Conservation (phyloP, 2,888 invertebrate species). For the Fissipunctia ypsillon region DNA sequence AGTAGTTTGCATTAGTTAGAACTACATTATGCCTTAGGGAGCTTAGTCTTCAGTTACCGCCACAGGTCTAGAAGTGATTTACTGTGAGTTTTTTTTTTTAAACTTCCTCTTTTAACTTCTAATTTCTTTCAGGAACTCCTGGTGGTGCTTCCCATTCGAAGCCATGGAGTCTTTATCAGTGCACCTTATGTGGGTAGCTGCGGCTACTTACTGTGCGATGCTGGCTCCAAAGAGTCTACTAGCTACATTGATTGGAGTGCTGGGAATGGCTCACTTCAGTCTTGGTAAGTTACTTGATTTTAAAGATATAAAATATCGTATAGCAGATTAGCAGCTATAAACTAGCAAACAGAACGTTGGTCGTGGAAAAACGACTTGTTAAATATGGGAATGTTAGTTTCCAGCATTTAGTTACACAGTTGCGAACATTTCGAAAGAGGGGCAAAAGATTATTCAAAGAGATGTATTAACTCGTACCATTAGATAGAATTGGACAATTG, state of each 20-base stretch:
- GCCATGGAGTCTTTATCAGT: conserved; percentile 96
- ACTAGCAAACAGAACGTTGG: neutral
- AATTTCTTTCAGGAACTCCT: conserved; percentile 92
- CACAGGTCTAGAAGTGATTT: neutral
- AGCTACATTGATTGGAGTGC: conserved; percentile 96
- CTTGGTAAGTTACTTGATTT: conserved; percentile 90
- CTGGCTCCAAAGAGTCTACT: conserved; percentile 95
- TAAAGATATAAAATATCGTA: neutral
- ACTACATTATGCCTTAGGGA: neutral
- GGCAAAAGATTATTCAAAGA: neutral
- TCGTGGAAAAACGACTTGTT: neutral
- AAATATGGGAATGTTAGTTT: neutral
- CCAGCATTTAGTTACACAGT: neutral
- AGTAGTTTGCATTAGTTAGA: neutral
- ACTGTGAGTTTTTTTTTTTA: neutral
- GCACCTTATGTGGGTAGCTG: conserved; percentile 97
- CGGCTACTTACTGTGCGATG: conserved; percentile 96
- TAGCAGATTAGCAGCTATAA: neutral
- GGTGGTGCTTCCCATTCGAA: conserved; percentile 97
- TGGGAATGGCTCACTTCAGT: conserved; percentile 97
- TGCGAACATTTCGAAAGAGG: neutral
- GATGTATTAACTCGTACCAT: too few species aligned
- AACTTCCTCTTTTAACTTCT: neutral
- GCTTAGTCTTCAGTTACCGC: neutral
- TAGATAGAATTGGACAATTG: too few species aligned